Conservation (phyloP, 64 coral and sea anemone genomes). For the Stichodactyla mertensii region DNA sequence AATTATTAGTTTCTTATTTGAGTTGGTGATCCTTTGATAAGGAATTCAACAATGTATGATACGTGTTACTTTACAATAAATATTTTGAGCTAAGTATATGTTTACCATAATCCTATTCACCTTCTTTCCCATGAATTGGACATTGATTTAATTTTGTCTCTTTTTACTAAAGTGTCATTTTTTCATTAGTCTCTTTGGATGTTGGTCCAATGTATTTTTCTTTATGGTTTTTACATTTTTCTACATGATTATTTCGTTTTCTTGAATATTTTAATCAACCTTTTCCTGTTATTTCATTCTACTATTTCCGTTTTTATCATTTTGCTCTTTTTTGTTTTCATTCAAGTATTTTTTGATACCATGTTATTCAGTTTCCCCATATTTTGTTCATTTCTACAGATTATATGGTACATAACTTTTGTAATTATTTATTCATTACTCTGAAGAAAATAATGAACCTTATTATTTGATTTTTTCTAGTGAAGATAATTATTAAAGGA, state of each 20-base stretch:
- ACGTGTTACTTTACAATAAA: neutral
- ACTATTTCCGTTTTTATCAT: too few species aligned
- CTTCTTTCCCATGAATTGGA: neutral
- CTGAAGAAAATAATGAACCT: too few species aligned
- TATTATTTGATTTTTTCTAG: slow-evolving; percentile 29
- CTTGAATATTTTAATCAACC: neutral
- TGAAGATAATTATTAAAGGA: slow-evolving; percentile 97
- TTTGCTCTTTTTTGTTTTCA: too few species aligned
- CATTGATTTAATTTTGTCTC: neutral
- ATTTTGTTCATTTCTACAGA: too few species aligned
- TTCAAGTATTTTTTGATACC: too few species aligned
- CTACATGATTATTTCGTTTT: neutral
- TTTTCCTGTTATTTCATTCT: neutral
- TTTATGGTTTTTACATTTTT: neutral
- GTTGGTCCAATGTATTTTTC: neutral
- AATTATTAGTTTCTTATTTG: too few species aligned
- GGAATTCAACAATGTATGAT: too few species aligned
- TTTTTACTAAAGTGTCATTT: neutral
- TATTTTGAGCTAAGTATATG: neutral
- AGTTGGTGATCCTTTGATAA: too few species aligned
- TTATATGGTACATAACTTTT: too few species aligned
- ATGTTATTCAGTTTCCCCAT: too few species aligned
- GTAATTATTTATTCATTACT: too few species aligned
- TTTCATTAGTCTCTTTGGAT: too few species aligned
- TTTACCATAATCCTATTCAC: neutral